Evolutionary conservation across 2,113 vertebrate species (phyloP).

Genomic region (Hucho hucho): DNA sequence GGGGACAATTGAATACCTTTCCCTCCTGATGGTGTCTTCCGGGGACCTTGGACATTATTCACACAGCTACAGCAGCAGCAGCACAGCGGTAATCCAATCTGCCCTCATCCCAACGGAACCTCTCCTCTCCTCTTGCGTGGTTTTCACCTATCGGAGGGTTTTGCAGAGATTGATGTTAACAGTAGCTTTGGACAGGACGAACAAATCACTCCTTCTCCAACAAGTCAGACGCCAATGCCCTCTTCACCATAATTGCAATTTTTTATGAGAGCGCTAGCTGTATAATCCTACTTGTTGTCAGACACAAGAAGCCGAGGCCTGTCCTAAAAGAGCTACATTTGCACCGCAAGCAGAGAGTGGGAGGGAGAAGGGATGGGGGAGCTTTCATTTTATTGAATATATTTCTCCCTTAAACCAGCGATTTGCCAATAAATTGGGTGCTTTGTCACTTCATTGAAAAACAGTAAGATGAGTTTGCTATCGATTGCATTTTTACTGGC

Average conservation of each 20-base stretch:
- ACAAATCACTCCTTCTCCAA: constrained; percentile 79
- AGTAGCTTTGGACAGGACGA: constrained; percentile 76
- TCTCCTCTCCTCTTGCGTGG: constrained; percentile 67
- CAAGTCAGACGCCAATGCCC: constrained; percentile 80
- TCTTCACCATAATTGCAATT: constrained; percentile 76
- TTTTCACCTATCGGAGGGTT: constrained; percentile 81
- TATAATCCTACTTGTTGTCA: constrained; percentile 70
- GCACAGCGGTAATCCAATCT: constrained; percentile 77
- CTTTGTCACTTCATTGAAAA: constrained; percentile 54
- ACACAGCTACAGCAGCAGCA: constrained; percentile 56
- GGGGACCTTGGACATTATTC: constrained; percentile 79
- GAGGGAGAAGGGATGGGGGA: neutral
- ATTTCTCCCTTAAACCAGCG: constrained; percentile 26
- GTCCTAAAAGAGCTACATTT: constrained; percentile 50
- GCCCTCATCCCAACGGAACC: constrained; percentile 74
- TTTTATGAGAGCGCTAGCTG: constrained; percentile 69
- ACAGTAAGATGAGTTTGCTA: constrained; percentile 46
- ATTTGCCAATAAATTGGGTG: constrained; percentile 38
- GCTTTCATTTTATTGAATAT: constrained; percentile 39
- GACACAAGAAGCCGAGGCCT: constrained; percentile 58
- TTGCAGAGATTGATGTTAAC: constrained; percentile 79
- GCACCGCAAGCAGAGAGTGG: constrained; percentile 12
- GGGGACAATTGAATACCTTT: constrained; percentile 75
- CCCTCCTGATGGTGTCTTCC: constrained; percentile 75
- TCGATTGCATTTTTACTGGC: constrained; percentile 47